Conservation (phyloP, 2,113 vertebrate species). For the Hippocampus abdominalis region DNA sequence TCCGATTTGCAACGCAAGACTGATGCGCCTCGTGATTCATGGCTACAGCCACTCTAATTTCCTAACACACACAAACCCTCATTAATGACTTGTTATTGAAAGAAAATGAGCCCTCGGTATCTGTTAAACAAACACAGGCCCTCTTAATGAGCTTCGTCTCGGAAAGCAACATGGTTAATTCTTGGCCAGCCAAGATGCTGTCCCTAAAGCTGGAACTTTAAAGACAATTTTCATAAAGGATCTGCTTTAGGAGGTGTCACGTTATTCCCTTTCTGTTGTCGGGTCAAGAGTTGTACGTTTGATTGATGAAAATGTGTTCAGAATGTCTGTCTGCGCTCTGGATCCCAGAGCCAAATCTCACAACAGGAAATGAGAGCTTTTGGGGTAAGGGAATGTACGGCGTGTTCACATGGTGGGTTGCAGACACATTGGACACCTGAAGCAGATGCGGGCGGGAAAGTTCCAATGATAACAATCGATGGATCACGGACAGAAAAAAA, state of each 20-base stretch:
- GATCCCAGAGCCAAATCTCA: slow-evolving; percentile 58
- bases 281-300: slow-evolving; percentile 39
- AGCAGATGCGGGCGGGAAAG: slow-evolving; percentile 49
- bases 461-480: slow-evolving; percentile 29
- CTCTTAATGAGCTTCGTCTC: slow-evolving; percentile 68
- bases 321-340: slow-evolving; percentile 22
- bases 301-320: slow-evolving; percentile 53
- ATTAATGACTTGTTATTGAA: slow-evolving; percentile 78
- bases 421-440: slow-evolving; percentile 27
- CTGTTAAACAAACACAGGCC: slow-evolving; percentile 72
- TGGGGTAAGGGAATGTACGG: slow-evolving; percentile 46
- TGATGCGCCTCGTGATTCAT: slow-evolving; percentile 70
- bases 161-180: slow-evolving; percentile 38
- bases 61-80: slow-evolving; percentile 71
- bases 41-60: slow-evolving; percentile 67
- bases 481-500: slow-evolving; percentile 28
- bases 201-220: background rate
- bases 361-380: slow-evolving; percentile 78
- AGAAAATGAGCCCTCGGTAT: slow-evolving; percentile 67
- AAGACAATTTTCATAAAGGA: background rate
- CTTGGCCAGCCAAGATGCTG: background rate
- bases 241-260: background rate
- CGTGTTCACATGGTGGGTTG: slow-evolving; percentile 42
- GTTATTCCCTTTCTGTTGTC: slow-evolving; percentile 25
- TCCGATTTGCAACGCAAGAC: slow-evolving; percentile 68